Base-by-base conservation (phyloP, 2,888 invertebrate species). In the Ectobius pallidus region DNA sequence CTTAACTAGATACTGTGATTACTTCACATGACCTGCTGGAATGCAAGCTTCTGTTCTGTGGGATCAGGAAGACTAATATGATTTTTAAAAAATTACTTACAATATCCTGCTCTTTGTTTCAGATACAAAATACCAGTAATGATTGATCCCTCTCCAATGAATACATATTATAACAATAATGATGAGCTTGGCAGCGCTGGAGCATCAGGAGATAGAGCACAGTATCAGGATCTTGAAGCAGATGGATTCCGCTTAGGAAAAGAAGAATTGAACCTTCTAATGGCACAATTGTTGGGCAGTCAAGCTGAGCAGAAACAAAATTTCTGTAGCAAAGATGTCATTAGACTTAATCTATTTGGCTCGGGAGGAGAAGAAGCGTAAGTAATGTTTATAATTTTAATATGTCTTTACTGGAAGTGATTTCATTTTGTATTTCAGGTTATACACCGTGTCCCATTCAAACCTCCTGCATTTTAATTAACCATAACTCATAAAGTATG, bases 211-310 rank as follows among this genome's bases (percentile, higher is more conserved):
- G 14, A 42, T 2, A 11, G 16, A 22, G 65, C 39, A 25, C 25
- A 25, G 4, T 42, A n/a, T 3, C 18, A 58, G 16, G 32, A 30
- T 14, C 27, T 30, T 16, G 44, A 27, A 25, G 42, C 55, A 25
- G 70, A 67, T 52, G 25, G 32, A 30, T 27, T 74, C 11, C 58
- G 39, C n/a, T 70, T 71, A n/a, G 75, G 74, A 25, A 68, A 72
- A 27, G 73, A 70, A 46, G 75, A 75, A 42, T 63, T 75, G 42
- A 74, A 74, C 46, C 58, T 75, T 1, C 69, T 75, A 3, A 67
- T 75, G 65, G 52, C 74, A 1, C 75, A 75, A 42, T 32, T 75
- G 27, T 39, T 75, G 55, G 73, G 71, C 42, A 74, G 67, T 20
- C 42, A 62, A 39, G 20, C 71, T 14, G 18, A 69, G n/a, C 42